Conservation (phyloP, 2,113 vertebrate species). For the Elanus axillaris region DNA sequence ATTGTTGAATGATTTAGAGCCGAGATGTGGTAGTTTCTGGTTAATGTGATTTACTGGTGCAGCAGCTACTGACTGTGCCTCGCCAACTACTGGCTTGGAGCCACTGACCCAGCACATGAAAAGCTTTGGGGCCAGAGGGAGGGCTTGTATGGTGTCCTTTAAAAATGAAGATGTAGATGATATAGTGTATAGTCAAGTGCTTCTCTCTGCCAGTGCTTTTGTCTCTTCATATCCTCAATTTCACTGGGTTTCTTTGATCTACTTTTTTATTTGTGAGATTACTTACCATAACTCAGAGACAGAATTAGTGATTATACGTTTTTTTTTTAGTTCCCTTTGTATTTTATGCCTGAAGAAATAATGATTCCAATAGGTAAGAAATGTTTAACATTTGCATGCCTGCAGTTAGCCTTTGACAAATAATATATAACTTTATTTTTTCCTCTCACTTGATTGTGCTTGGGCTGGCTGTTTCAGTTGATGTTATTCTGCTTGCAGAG, state of each 20-base stretch:
- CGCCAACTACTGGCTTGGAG: fast-evolving
- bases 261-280: not conserved
- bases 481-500: not conserved
- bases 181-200: too few relatives aligned
- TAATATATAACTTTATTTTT: not conserved
- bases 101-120: not conserved
- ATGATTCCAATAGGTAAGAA: not conserved
- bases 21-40: not conserved
- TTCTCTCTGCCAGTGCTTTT: not conserved
- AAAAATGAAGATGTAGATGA: not conserved
- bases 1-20: not conserved
- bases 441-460: not conserved
- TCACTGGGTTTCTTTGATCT: not conserved
- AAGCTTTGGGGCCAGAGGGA: not conserved
- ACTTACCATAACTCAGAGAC: not conserved
- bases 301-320: not conserved
- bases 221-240: not conserved
- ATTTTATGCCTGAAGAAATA: not conserved
- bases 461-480: not conserved
- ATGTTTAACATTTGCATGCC: not conserved
- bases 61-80: not conserved
- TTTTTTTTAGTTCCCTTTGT: not conserved
- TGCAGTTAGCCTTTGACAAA: not conserved
- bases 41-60: not conserved
- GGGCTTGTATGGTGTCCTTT: not conserved